These are phyloP conservation scores for Oxyruncus cristatus DNA, from an alignment of 2,113 vertebrate genomes.

Conservation along the genomic window DNA sequence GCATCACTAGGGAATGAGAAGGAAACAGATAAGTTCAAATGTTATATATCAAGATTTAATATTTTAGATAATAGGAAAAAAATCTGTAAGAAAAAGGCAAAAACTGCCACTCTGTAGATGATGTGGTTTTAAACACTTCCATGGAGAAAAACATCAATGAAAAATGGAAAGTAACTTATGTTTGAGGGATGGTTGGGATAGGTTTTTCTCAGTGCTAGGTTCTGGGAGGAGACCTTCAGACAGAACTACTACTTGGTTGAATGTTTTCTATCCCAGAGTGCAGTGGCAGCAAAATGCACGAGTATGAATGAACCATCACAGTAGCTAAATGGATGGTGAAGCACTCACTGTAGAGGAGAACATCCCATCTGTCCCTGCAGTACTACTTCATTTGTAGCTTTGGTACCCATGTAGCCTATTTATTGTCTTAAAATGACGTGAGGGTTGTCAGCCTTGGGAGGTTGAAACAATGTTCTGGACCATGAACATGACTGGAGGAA, in stretches of 20 bases:
- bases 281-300: background rate
- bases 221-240: background rate
- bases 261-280: background rate
- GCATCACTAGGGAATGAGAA: background rate
- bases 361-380: background rate
- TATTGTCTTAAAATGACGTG: background rate
- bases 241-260: background rate
- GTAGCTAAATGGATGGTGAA: background rate
- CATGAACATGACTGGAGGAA: background rate
- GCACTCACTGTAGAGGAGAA: background rate
- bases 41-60: background rate
- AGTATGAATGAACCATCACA: background rate
- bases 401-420: background rate
- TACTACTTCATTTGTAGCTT: background rate
- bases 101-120: background rate
- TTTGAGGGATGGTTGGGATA: fast-evolving
- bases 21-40: background rate
- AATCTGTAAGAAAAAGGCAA: background rate
- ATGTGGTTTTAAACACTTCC: background rate
- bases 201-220: background rate
- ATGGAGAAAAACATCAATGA: background rate
- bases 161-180: background rate
- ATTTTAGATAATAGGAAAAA: background rate
- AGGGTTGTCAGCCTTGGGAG: background rate
- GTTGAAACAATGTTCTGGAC: background rate